Conservation (phyloP, 2,797 vertebrate genomes). For the Peromyscus eremicus region DNA sequence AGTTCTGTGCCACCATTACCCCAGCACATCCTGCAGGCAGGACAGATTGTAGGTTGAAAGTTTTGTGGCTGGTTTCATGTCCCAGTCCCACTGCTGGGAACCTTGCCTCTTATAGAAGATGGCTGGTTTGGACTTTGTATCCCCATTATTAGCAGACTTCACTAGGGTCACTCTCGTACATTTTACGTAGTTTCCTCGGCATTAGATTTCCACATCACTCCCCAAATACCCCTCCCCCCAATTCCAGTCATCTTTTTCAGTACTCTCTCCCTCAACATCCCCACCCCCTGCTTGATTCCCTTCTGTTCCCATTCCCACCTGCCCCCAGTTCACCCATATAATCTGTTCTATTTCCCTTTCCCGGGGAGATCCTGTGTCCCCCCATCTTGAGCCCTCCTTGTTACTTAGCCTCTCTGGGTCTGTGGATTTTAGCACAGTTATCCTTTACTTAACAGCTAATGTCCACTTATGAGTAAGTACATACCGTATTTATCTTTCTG, state of each 20-base stretch:
- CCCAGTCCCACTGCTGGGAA: background rate
- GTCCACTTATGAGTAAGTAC: background rate
- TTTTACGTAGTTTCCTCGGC: background rate
- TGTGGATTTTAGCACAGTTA: background rate
- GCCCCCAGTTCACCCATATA: background rate
- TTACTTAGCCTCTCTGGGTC: background rate
- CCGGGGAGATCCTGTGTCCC: too few relatives aligned
- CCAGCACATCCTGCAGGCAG: background rate
- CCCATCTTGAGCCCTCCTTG: background rate
- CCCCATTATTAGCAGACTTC: background rate
- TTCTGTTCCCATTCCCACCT: background rate
- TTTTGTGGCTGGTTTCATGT: background rate
- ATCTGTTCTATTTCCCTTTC: background rate
- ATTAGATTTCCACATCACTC: background rate
- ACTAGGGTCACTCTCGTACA: background rate
- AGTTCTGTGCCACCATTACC: background rate
- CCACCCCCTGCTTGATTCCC: background rate
- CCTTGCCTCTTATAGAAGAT: background rate
- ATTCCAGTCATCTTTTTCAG: background rate
- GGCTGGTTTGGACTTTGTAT: background rate
- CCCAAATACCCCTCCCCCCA: background rate
- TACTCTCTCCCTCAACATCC: background rate
- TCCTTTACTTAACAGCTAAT: background rate
- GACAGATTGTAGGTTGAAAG: background rate
- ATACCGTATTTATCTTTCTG: background rate